A percentile compares a stretch with the other conserved stretches of the same genome.
phyloP scores from a whole-genome alignment of 2,888 invertebrate species.

The Osedax frankpressi region DNA sequence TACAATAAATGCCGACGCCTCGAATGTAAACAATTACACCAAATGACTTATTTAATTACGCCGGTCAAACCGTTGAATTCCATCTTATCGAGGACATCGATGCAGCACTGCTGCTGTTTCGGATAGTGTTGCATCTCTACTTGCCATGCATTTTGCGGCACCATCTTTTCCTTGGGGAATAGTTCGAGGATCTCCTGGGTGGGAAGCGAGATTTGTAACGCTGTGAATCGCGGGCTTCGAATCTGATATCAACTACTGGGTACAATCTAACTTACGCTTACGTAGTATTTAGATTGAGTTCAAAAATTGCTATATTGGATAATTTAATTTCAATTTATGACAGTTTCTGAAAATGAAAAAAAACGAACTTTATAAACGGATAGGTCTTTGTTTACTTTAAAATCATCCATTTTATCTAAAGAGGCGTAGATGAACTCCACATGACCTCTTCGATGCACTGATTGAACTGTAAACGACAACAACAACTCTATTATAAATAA shows the following conservation, averaged over 20 bases:
- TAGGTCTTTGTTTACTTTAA: constrained; percentile 66
- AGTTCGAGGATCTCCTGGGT: constrained; percentile 54
- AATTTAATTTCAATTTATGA: too few relatives aligned
- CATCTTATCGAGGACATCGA: constrained; percentile 85
- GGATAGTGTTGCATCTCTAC: constrained; percentile 84
- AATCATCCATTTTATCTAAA: constrained; percentile 72
- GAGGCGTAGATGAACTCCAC: constrained; percentile 88
- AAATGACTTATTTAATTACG: too few relatives aligned
- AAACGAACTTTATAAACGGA: constrained; percentile 62
- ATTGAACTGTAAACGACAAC: constrained; percentile 46
- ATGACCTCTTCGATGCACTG: constrained; percentile 65
- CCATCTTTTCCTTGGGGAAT: constrained; percentile 49
- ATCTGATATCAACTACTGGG: too few relatives aligned
- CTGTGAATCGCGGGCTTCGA: too few relatives aligned
- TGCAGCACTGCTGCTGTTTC: constrained; percentile 81
- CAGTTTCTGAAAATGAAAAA: too few relatives aligned
- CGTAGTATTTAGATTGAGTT: too few relatives aligned
- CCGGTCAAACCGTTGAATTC: constrained; percentile 66
- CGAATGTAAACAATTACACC: too few relatives aligned
- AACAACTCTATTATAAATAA: too few relatives aligned
- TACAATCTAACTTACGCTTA: too few relatives aligned
- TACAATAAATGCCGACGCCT: too few relatives aligned
- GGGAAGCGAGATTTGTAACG: too few relatives aligned
- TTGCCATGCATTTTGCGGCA: constrained; percentile 66
- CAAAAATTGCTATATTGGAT: too few relatives aligned